Conservation (phyloP, 1,140 invertebrate species). For the Bombus balteatus region DNA sequence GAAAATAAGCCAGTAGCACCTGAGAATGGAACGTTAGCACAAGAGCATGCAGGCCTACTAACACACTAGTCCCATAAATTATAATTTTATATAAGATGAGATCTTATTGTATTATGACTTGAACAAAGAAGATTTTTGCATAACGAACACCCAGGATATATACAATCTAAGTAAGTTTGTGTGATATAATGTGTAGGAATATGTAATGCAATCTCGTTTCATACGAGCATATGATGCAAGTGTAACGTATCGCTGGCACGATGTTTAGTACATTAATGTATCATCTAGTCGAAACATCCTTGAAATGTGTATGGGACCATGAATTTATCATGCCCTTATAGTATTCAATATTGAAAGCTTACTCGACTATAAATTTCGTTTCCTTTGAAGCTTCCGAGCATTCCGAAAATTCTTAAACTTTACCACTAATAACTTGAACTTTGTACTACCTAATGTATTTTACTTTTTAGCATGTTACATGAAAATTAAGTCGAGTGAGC, state of each 20-base stretch:
- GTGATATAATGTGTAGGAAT: constrained; percentile 77
- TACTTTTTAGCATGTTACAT: background rate
- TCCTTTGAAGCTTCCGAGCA: background rate
- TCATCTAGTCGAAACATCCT: constrained; percentile 77
- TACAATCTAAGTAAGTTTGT: constrained; percentile 74
- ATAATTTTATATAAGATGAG: constrained; percentile 76
- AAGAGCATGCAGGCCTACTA: constrained; percentile 77
- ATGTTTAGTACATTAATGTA: constrained; percentile 69
- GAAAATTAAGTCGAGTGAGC: constrained; percentile 50
- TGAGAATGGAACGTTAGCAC: constrained; percentile 63
- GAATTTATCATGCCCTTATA: constrained; percentile 74
- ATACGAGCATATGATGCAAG: constrained; percentile 53
- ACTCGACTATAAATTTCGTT: constrained; percentile 43
- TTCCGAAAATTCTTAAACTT: background rate
- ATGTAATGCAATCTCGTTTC: constrained; percentile 62
- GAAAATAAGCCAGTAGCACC: constrained; percentile 59
- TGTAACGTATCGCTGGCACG: constrained; percentile 62
- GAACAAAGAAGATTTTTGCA: constrained; percentile 73
- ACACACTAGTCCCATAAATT: constrained; percentile 78
- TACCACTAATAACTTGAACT: background rate
- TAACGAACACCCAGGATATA: constrained; percentile 74
- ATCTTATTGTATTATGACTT: constrained; percentile 59
- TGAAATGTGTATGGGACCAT: constrained; percentile 76
- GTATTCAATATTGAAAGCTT: constrained; percentile 50
- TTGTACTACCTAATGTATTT: background rate